phyloP scores from a whole-genome alignment of 2,888 invertebrate species.

The Syrista parreyssii region DNA sequence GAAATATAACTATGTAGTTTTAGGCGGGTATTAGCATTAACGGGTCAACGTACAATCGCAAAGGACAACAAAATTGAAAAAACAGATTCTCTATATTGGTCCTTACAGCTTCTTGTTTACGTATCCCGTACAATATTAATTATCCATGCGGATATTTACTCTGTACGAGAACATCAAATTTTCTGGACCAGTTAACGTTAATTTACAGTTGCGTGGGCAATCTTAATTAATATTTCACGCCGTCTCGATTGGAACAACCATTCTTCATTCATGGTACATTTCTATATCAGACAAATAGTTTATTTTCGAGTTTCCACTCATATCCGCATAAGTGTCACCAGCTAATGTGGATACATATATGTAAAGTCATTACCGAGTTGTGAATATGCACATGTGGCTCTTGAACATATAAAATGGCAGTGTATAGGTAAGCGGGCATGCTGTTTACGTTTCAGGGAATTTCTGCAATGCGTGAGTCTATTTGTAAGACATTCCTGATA shows the following conservation, averaged over 20 bases:
- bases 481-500: slow-evolving; percentile 51
- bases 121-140: neutral
- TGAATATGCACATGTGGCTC: neutral
- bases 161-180: neutral
- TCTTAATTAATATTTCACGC: neutral
- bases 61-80: neutral
- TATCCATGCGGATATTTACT: neutral
- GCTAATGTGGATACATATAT: neutral
- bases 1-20: neutral
- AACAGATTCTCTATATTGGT: neutral
- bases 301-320: neutral
- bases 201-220: neutral
- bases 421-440: slow-evolving; percentile 24
- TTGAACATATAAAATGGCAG: neutral
- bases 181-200: neutral
- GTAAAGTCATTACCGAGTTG: neutral
- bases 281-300: neutral
- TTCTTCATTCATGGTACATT: neutral
- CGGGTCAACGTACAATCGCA: neutral
- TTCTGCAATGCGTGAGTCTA: slow-evolving; percentile 47
- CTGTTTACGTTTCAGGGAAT: slow-evolving; percentile 49
- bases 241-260: neutral
- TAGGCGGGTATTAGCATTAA: neutral
- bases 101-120: neutral
- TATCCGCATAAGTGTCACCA: neutral